Conservation (phyloP, 2,888 invertebrate genomes). For the Cyclophora albipunctata region DNA sequence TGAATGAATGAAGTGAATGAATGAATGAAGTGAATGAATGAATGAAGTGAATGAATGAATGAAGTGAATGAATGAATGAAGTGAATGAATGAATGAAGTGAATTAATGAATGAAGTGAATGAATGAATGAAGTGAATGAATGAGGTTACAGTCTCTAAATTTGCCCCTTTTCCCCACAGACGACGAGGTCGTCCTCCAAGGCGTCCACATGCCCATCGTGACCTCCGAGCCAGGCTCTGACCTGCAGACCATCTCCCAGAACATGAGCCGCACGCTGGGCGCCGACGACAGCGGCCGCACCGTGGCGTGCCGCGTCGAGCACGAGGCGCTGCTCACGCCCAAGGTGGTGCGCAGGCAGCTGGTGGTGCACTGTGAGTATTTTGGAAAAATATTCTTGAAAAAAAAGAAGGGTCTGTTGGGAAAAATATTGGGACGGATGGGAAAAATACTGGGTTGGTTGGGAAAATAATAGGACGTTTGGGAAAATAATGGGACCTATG, state of each 20-base stretch:
- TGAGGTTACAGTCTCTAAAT: not conserved
- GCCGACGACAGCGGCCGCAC: slow-evolving; percentile 80
- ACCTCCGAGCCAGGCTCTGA: slow-evolving; percentile 70
- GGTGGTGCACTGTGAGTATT: slow-evolving; percentile 49
- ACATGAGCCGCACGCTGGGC: slow-evolving; percentile 76
- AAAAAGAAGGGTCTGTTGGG: too few species aligned
- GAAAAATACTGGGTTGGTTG: too few species aligned
- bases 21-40: too few species aligned
- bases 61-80: too few species aligned
- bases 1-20: too few species aligned
- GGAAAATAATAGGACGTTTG: too few species aligned
- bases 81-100: too few species aligned
- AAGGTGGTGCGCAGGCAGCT: slow-evolving; percentile 43
- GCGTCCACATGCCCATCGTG: slow-evolving; percentile 71
- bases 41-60: too few species aligned
- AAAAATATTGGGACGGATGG: too few species aligned
- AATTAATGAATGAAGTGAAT: too few species aligned
- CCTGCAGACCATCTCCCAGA: slow-evolving; percentile 78
- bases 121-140: too few species aligned
- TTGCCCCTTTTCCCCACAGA: slow-evolving; percentile 48
- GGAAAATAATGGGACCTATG: too few species aligned
- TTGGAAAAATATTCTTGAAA: not conserved
- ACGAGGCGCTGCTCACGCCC: slow-evolving; percentile 73
- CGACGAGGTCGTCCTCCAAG: slow-evolving; percentile 76
- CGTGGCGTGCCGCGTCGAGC: slow-evolving; percentile 80